Evolutionary conservation across 2,888 invertebrate species (phyloP).

Genomic region (Agonopterix arenella): DNA sequence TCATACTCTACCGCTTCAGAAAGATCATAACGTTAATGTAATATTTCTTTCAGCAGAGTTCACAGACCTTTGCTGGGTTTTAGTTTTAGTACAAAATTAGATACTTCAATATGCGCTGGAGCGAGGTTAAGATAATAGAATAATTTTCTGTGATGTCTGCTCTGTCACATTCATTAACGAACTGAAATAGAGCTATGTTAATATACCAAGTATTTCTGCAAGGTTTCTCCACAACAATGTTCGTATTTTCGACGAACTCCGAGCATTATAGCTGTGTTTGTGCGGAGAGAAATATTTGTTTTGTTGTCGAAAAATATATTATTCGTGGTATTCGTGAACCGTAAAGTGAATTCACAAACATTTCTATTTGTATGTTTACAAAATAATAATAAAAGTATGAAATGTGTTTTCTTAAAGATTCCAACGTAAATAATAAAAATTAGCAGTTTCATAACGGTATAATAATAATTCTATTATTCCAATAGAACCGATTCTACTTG

Average conservation of each 20-base stretch:
- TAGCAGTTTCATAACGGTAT: too few relatives aligned
- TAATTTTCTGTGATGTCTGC: conserved; percentile 8
- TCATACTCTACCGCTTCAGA: not conserved
- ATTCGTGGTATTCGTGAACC: not conserved
- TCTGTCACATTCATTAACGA: conserved; percentile 9
- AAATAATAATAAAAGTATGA: not conserved
- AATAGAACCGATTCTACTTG: too few relatives aligned
- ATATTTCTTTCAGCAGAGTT: not conserved
- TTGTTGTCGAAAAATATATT: conserved; percentile 1
- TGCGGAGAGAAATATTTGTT: conserved; percentile 14
- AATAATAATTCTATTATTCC: too few relatives aligned
- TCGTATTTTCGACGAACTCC: conserved; percentile 32
- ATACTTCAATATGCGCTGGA: conserved; percentile 2
- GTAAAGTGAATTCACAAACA: not conserved
- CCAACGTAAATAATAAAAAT: too few relatives aligned
- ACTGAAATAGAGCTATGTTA: conserved; percentile 4
- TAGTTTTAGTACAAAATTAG: conserved; percentile 2
- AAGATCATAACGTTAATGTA: not conserved
- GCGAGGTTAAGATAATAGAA: conserved; percentile 3
- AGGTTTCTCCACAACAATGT: conserved; percentile 36
- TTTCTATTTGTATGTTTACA: not conserved
- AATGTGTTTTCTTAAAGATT: not conserved
- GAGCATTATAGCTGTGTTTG: conserved; percentile 42
- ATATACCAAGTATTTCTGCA: conserved; percentile 6
- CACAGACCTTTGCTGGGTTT: not conserved